Percentiles rank a stretch among this genome's conserved stretches.
Conservation (phyloP, 2,888 invertebrate genomes). For the Volucella inflata region DNA sequence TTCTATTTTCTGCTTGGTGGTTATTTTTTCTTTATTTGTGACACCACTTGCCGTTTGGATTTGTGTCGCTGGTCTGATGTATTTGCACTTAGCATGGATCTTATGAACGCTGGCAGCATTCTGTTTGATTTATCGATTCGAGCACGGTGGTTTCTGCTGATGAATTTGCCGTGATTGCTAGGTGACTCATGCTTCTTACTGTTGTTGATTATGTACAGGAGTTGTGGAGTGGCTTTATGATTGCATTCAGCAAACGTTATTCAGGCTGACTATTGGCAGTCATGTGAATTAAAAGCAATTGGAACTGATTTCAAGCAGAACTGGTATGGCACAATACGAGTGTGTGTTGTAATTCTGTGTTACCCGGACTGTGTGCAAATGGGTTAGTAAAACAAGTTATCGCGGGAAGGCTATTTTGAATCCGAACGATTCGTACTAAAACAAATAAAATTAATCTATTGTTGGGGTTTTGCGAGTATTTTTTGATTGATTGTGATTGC, state of each 20-base stretch:
- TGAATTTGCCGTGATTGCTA: too few species aligned
- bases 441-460: background rate
- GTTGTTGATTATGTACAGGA: background rate
- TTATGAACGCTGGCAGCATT: constrained; percentile 1
- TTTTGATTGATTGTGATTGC: constrained; percentile 1
- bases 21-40: constrained; percentile 6
- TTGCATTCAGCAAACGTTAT: background rate
- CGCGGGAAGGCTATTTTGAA: background rate
- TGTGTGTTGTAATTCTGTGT: background rate
- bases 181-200: background rate
- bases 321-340: constrained; percentile 1
- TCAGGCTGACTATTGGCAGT: background rate
- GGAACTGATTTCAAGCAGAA: background rate
- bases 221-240: background rate
- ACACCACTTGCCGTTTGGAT: background rate
- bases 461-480: background rate
- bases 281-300: constrained; percentile 9
- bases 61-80: constrained; percentile 17
- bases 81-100: constrained; percentile 21
- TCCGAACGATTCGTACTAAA: background rate
- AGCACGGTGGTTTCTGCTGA: background rate
- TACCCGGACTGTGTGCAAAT: constrained; percentile 23
- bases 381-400: constrained; percentile 20
- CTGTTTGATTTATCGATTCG: constrained; percentile 18
- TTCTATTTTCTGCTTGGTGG: constrained; percentile 53